Base-by-base conservation (phyloP, 35 echinoderm and acorn worm species). In the Apostichopus parvimensis region DNA sequence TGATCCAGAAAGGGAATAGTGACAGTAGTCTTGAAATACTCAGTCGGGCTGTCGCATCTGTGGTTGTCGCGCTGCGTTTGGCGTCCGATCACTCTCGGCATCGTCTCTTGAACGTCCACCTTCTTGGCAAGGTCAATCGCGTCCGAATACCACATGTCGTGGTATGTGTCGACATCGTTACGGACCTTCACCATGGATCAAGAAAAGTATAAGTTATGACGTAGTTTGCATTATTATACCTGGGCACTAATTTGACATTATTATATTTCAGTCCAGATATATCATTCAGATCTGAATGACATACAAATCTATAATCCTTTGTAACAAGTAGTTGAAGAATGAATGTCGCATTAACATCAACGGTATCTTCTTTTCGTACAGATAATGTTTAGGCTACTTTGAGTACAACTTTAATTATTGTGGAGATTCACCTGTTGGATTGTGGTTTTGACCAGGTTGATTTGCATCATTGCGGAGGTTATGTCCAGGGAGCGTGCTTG, bases 1-100 rank as follows among this genome's bases (percentile, higher is more conserved):
- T 90, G 70, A 90, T 90, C 87, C 55, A 90, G 65, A 54, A 90
- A 90, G 9, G 60, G 87, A 76, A 90, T 77, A 22, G 72, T 54
- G 64, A 75, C 87, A 54, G 87, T 24, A 17, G 28, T 77, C 28
- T 90, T 90, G 26, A 52, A 90, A 56, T 90, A 90, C 22, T 26
- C 80, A 25, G 6, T 58, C 6, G 53, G 24, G 45, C 45, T 83
- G 34, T 53, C 28, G n/a, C 86, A 68, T 88, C 86, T 88, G 58
- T 1, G 24, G 13, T 72, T 88, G 80, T 83, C 80, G 45, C 56
- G 6, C 45, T 55, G 80, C 9, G 80, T 83, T 83, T 83, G 80
- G 53, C n/a, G 80, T 0, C 56, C 80, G 56, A 83, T 83, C 8
- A 83, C 80, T 4, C 80, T 58, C 53, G 56, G 80, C 80, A 1